Percentiles rank a stretch among this genome's conserved stretches.
Conservation (phyloP, 2,113 vertebrate genomes). For the Melozone crissalis region DNA sequence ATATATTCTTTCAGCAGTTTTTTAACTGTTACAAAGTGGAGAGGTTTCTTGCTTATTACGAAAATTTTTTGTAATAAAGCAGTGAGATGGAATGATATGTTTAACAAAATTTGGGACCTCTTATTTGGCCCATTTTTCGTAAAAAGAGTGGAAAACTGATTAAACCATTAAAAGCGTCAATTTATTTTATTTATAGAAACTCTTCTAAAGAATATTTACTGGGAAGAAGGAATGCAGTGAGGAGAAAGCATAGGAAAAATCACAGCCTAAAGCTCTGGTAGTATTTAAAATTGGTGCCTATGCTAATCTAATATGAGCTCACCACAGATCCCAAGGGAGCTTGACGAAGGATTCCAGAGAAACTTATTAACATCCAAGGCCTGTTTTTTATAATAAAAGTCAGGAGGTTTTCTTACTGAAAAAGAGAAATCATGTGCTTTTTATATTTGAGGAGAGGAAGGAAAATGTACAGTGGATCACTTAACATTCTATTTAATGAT, state of each 20-base stretch:
- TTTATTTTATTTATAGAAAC: constrained; percentile 41
- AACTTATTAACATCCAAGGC: constrained; percentile 35
- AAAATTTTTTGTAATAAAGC: not conserved
- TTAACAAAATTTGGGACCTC: not conserved
- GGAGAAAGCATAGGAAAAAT: constrained; percentile 22
- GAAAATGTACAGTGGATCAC: not conserved
- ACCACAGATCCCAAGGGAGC: constrained; percentile 53
- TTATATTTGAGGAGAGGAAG: not conserved
- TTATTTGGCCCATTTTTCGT: not conserved
- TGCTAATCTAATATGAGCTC: constrained; percentile 50
- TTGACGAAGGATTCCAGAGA: constrained; percentile 34
- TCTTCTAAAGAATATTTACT: constrained; percentile 39
- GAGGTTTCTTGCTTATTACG: not conserved
- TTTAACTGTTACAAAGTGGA: not conserved
- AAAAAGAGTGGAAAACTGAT: not conserved
- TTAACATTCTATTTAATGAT: not conserved
- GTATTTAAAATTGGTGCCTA: constrained; percentile 59
- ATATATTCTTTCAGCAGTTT: not conserved
- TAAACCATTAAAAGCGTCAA: not conserved
- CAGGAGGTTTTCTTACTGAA: not conserved
- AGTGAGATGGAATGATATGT: not conserved
- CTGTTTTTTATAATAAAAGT: constrained; percentile 33
- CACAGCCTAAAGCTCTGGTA: constrained; percentile 39
- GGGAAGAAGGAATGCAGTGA: constrained; percentile 9
- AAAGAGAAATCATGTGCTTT: constrained; percentile 8